Evolutionary conservation across 2,888 invertebrate species (phyloP).

Genomic region (Heptascelio sp.): DNA sequence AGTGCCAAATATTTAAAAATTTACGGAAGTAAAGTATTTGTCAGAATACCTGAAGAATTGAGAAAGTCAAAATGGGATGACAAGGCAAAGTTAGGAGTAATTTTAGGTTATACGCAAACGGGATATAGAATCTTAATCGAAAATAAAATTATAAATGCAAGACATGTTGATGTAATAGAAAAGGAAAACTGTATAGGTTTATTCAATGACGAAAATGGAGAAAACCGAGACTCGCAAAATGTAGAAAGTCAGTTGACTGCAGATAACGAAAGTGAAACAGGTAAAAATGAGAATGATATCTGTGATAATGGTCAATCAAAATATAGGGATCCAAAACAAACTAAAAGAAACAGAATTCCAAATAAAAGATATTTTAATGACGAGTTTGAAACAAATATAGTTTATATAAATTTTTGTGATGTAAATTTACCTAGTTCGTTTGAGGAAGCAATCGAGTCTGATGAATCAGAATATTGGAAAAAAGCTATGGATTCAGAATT

Average conservation of each 20-base stretch:
- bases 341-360: slow-evolving; percentile 10
- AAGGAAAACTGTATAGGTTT: background rate
- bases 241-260: background rate
- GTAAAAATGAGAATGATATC: too few species aligned
- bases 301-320: too few species aligned
- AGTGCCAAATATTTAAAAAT: slow-evolving; percentile 33
- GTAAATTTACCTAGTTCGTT: slow-evolving; percentile 44
- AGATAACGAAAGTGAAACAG: background rate
- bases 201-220: background rate
- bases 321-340: background rate
- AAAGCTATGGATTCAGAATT: slow-evolving; percentile 66
- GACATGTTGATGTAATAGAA: slow-evolving; percentile 60
- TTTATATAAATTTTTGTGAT: slow-evolving; percentile 14
- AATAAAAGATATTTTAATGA: slow-evolving; percentile 22
- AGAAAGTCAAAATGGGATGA: slow-evolving; percentile 59
- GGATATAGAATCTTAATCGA: slow-evolving; percentile 61
- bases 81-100: slow-evolving; percentile 54
- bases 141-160: slow-evolving; percentile 55
- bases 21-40: slow-evolving; percentile 54
- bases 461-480: slow-evolving; percentile 63
- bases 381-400: slow-evolving; percentile 10
- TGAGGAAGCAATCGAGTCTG: slow-evolving; percentile 38
- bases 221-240: background rate
- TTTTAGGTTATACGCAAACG: slow-evolving; percentile 56
- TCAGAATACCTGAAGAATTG: slow-evolving; percentile 34